phyloP scores from a whole-genome alignment of 2,888 invertebrate genomes.

The Brachypalpus laphriformis region DNA sequence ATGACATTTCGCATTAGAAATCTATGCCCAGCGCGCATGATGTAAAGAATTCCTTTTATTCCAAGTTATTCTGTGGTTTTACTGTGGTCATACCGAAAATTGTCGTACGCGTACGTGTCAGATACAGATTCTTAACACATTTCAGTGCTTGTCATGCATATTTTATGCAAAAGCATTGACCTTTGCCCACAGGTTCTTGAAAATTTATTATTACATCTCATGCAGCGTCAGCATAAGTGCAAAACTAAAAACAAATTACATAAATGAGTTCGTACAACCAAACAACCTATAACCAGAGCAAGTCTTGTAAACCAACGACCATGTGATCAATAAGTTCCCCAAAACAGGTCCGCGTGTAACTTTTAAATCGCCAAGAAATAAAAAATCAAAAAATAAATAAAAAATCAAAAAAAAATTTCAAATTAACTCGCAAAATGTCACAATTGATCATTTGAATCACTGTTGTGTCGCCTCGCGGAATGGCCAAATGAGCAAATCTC shows the following conservation, averaged over 20 bases:
- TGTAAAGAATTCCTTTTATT: not conserved
- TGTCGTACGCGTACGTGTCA: not conserved
- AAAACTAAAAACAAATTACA: conserved; percentile 51
- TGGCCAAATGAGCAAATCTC: conserved; percentile 48
- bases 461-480: conserved; percentile 46
- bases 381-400: not conserved
- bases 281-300: conserved; percentile 50
- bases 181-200: conserved; percentile 41
- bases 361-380: conserved; percentile 15
- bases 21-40: not conserved
- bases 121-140: not conserved
- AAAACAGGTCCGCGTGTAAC: conserved; percentile 55
- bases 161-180: conserved; percentile 33
- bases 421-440: conserved; percentile 68
- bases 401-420: conserved; percentile 20
- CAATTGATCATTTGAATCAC: conserved; percentile 62
- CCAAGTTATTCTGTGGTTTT: no score
- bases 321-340: conserved; percentile 33
- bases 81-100: not conserved
- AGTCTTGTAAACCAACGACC: conserved; percentile 16
- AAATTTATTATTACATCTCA: conserved; percentile 34
- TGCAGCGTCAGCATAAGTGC: conserved; percentile 15
- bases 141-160: not conserved
- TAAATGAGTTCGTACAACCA: conserved; percentile 51
- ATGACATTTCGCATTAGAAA: not conserved